These are phyloP conservation scores for Thera obeliscata DNA, from an alignment of 2,888 invertebrate species.

Conservation along the genomic window DNA sequence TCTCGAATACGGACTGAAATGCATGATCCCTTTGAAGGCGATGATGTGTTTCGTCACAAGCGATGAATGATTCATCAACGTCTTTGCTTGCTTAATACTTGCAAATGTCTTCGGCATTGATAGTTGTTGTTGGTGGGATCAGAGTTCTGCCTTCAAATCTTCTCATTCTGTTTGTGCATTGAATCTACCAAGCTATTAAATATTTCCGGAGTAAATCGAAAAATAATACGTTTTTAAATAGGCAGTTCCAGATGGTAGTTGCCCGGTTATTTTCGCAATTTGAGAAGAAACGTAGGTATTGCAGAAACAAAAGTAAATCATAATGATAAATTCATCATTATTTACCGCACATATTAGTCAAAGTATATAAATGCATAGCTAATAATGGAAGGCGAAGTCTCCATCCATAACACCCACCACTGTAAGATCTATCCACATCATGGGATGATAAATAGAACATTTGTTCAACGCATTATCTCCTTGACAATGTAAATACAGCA, in stretches of 20 bases:
- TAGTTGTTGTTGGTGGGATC: neutral
- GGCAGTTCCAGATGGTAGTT: too few relatives aligned
- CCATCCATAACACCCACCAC: neutral
- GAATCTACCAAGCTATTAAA: too few relatives aligned
- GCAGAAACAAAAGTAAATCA: too few relatives aligned
- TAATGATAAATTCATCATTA: too few relatives aligned
- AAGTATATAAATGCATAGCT: too few relatives aligned
- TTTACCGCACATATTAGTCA: too few relatives aligned
- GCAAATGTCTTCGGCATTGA: neutral
- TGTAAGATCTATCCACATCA: neutral
- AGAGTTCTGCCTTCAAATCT: neutral
- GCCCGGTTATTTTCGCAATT: too few relatives aligned
- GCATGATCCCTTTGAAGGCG: neutral
- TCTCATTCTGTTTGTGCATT: too few relatives aligned
- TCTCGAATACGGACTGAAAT: neutral
- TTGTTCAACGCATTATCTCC: slow-evolving; percentile 20
- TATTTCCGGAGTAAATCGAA: too few relatives aligned
- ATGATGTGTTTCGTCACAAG: neutral
- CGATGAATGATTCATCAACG: too few relatives aligned
- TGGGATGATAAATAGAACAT: slow-evolving; percentile 9
- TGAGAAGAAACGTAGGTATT: too few relatives aligned
- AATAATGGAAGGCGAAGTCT: neutral
- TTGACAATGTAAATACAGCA: slow-evolving; percentile 31
- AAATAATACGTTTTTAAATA: too few relatives aligned
- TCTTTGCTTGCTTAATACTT: neutral